phyloP scores from a whole-genome alignment of 2,888 invertebrate species.

The Dorcus parallelipipedus region DNA sequence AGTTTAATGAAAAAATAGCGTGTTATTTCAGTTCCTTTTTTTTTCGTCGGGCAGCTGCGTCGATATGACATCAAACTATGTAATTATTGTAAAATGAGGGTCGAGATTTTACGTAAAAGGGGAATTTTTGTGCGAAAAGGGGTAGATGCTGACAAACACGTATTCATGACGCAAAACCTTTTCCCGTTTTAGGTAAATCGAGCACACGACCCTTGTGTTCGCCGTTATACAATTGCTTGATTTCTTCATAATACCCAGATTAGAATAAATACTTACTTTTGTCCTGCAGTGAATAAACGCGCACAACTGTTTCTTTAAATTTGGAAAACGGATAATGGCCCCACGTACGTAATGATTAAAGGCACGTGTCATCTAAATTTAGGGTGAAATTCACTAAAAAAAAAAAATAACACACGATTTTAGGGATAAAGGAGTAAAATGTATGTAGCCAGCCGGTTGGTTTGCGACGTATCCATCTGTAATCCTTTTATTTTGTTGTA shows the following conservation, averaged over 20 bases:
- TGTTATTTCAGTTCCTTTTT: neutral
- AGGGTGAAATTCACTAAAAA: constrained; percentile 25
- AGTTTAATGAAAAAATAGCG: neutral
- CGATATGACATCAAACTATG: constrained; percentile 45
- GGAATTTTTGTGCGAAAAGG: constrained; percentile 45
- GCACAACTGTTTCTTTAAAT: too few species aligned
- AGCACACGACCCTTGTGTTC: constrained; percentile 20
- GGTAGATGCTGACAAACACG: constrained; percentile 45
- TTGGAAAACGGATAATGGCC: too few species aligned
- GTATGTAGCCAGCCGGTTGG: constrained; percentile 7
- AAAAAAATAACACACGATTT: constrained; percentile 23
- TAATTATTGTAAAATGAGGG: constrained; percentile 50
- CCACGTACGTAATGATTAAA: neutral
- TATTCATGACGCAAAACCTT: constrained; percentile 27
- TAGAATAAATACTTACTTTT: too few species aligned
- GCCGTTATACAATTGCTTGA: too few species aligned
- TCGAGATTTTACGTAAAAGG: constrained; percentile 47
- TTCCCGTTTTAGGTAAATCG: constrained; percentile 31
- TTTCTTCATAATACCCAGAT: too few species aligned
- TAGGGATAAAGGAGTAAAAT: constrained; percentile 30
- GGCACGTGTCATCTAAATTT: constrained; percentile 17
- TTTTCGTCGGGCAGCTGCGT: constrained; percentile 40
- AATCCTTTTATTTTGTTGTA: too few species aligned
- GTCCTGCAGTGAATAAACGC: too few species aligned
- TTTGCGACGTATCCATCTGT: constrained; percentile 2